Evolutionary conservation across 2,113 vertebrate genomes (phyloP), one percentile per base, ranked within the genome.

Genomic region (Eulemur macaco): DNA sequence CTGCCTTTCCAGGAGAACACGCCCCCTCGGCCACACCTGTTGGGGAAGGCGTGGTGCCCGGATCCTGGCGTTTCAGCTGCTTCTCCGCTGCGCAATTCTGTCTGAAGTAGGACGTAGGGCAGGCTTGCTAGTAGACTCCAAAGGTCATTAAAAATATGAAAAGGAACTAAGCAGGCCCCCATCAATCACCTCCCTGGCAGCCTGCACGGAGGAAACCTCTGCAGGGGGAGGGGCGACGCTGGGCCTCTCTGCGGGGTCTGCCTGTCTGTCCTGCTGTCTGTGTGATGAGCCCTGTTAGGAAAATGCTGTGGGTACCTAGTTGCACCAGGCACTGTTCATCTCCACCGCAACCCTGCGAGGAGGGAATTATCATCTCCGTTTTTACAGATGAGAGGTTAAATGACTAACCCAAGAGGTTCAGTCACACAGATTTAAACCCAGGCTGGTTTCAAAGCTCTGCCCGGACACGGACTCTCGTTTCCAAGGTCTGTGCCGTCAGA

Each of bases 61-160:
- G 52, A 23, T 12, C 52, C 71, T 60, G 21, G 8, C 8, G n/a
- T 58, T 34, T 52, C 69, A 77, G 94, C 29, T 68, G 54, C 91
- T 39, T 73, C 84, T 94, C 83, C 29, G 23, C 58, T 77, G 60
- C 66, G 69, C 58, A 23, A 13, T 81, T 86, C 64, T 74, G 45
- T 60, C 89, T 93, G 54, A 88, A 90, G 91, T 31, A 85, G 83
- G 91, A 94, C 76, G 34, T 58, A 50, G 92, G 95, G 54, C 89
- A 95, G 89, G 69, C 73, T 81, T 85, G 87, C 77, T 54, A 37
- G 58, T 91, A 69, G 77, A 58, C 86, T 60, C 56, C 37, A 69
- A 25, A 80, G 45, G 81, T 89, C 92, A 80, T 89, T 73, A 80
- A 86, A 87, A 83, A 95, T 73, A 77, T 37, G 80, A 73, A 86